Conservation (phyloP, 2,888 invertebrate genomes). For the Dryomyza anilis region DNA sequence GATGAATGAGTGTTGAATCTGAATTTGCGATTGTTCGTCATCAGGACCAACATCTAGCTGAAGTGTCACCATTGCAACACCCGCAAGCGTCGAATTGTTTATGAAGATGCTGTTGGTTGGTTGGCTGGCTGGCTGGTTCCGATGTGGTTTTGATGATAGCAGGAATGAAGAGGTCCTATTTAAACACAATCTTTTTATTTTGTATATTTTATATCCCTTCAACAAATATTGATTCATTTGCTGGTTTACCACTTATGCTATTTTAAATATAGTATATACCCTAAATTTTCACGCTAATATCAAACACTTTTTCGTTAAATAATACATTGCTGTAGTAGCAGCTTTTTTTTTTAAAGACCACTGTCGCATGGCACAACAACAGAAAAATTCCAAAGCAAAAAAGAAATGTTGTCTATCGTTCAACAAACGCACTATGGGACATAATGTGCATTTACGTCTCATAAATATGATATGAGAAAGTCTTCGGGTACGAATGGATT, state of each 20-base stretch:
- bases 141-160: slow-evolving; percentile 12
- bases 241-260: slow-evolving; percentile 32
- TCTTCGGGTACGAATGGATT: no score
- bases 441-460: no score
- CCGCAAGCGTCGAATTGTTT: slow-evolving; percentile 2
- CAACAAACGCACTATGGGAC: no score
- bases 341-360: no score
- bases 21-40: slow-evolving; percentile 31
- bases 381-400: no score
- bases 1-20: slow-evolving; percentile 30
- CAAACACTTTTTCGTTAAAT: slow-evolving; percentile 9
- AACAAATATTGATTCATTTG: slow-evolving; percentile 34
- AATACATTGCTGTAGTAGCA: no score
- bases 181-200: slow-evolving; percentile 12
- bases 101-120: background rate
- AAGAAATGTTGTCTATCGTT: no score
- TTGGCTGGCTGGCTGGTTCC: background rate
- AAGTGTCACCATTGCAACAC: no score
- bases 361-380: no score
- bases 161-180: slow-evolving; percentile 22
- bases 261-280: slow-evolving; percentile 21
- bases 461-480: no score
- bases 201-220: slow-evolving; percentile 13
- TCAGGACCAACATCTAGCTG: background rate
- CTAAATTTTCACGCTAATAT: slow-evolving; percentile 16